Evolutionary conservation across 2,888 invertebrate genomes (phyloP), one percentile per base, ranked within the genome.

Genomic region (Apodemia mormo): DNA sequence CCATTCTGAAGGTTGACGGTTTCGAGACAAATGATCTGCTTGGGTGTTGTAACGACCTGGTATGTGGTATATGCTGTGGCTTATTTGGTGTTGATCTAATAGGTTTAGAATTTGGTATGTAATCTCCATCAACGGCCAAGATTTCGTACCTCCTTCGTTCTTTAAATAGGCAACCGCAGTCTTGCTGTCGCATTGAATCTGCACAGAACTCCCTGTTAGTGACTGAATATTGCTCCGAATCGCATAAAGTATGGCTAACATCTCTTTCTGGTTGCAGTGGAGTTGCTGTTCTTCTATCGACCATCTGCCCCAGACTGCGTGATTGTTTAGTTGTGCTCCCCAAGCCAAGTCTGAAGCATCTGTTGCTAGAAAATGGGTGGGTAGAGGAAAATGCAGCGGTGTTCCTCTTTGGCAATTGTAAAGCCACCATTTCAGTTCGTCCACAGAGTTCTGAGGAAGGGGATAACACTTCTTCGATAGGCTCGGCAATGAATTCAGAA

Each of bases 81-180:
- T 29, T 29, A 66, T 49, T 45, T 45, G 66, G 7, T 40, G 9
- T 40, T 40, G 40, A 40, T 40, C 9, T 40, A 40, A 29, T 1
- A 66, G 22, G 2, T 12, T 58, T 30, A 61, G 61, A 12, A 77
- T 71, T 22, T 74, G 33, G 10, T 69, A 49, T 1, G 76, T 76
- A 22, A 79, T 29, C 1, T 76, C 45, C 68, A 75, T 68, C 0
- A 78, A 67, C 1, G 71, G 22, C 43, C 14, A 1, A 0, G 79
- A 79, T 68, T 76, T 76, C 0, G 78, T 80, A 0, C 80, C 79
- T 7, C 81, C 81, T 66, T 82, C 79, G 68, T 66, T 49, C 49
- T 49, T 22, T 29, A 66, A 30, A 14, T 66, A 30, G 12, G 49
- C 43, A 5, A 80, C 72, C 8, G 71, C 77, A 1, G 79, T 78